A percentile compares a stretch with the other conserved stretches of the same genome.
Evolutionary conservation across 1,140 invertebrate species (phyloP).

Genomic region (Chrysopa pallens): DNA sequence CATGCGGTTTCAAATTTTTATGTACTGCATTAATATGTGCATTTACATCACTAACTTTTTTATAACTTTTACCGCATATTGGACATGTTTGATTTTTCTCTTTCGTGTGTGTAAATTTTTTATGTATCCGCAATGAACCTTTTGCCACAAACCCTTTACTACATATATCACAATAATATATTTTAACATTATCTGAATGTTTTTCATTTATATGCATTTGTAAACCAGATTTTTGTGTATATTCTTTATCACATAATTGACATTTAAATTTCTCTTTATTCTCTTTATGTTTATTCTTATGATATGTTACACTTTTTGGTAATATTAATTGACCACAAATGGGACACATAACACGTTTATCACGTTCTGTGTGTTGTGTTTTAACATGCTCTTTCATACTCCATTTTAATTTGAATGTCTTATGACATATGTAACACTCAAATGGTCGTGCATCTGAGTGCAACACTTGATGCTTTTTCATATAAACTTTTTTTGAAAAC

Average conservation of each 20-base stretch:
- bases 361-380: not conserved
- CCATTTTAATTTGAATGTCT: not conserved
- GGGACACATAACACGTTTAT: not conserved
- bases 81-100: not conserved
- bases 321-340: not conserved
- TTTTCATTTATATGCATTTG: not conserved
- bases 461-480: not conserved
- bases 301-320: not conserved
- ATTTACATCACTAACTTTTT: not conserved
- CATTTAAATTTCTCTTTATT: not conserved
- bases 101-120: not conserved
- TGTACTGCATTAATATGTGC: not conserved
- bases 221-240: not conserved
- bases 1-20: not conserved
- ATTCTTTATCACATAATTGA: not conserved
- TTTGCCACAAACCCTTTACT: not conserved
- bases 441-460: not conserved
- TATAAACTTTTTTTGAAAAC: not conserved
- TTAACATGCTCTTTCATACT: not conserved
- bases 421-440: not conserved
- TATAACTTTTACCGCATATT: not conserved
- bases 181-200: not conserved
- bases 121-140: not conserved
- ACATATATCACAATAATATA: not conserved
- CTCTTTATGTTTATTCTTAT: not conserved